Conservation (phyloP, 2,113 vertebrate species). For the Ageneiosus marmoratus region DNA sequence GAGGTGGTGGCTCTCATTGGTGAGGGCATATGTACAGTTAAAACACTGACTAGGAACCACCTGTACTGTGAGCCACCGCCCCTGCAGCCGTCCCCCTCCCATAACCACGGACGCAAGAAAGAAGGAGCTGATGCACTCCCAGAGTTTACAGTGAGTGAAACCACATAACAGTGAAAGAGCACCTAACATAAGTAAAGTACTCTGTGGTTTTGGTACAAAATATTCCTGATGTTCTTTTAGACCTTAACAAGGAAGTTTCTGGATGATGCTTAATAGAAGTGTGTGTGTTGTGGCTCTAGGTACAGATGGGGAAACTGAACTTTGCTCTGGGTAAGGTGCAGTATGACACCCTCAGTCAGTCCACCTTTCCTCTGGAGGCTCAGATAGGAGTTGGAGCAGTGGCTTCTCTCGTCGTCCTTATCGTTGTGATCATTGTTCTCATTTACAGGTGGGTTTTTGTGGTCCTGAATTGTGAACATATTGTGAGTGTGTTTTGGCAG, state of each 20-base stretch:
- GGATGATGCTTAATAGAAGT: background rate
- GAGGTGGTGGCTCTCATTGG: conserved; percentile 95
- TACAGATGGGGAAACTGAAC: conserved; percentile 92
- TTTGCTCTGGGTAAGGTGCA: conserved; percentile 90
- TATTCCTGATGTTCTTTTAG: background rate
- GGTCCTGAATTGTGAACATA: background rate
- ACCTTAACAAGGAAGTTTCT: background rate
- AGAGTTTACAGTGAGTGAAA: conserved; percentile 85
- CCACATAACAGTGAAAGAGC: background rate
- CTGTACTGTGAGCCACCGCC: conserved; percentile 93
- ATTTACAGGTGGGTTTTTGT: conserved; percentile 85
- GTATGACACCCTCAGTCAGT: conserved; percentile 86
- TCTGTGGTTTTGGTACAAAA: background rate
- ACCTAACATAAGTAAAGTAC: background rate
- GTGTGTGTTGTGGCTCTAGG: conserved; percentile 70
- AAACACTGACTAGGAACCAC: conserved; percentile 91
- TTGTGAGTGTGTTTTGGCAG: background rate
- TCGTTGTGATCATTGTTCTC: conserved; percentile 93
- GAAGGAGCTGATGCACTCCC: conserved; percentile 84
- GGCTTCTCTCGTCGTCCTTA: conserved; percentile 88
- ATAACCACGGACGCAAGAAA: conserved; percentile 70
- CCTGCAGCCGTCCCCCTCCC: conserved; percentile 82
- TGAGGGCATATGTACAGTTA: conserved; percentile 86
- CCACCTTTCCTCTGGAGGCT: conserved; percentile 91
- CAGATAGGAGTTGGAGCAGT: conserved; percentile 92